Evolutionary conservation across 1,140 invertebrate species (phyloP).

Genomic region (Bilobella aurantiaca): DNA sequence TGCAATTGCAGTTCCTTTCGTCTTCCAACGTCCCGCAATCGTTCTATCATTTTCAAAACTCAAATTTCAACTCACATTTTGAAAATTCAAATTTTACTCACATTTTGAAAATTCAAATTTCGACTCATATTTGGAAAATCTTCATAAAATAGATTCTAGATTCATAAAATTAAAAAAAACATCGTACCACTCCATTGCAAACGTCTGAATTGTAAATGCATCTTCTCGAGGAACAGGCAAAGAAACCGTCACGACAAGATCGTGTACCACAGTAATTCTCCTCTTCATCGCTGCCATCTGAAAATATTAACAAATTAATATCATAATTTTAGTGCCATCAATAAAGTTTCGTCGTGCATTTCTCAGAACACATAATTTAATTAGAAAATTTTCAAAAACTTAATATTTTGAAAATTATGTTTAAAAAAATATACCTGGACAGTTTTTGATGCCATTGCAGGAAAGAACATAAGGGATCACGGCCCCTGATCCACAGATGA

Average conservation of each 20-base stretch:
- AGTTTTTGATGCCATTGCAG: constrained; percentile 64
- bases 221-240: constrained; percentile 48
- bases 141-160: no score
- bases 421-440: constrained; percentile 52
- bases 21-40: constrained; percentile 36
- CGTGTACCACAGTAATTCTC: constrained; percentile 37
- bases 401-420: neutral
- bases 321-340: no score
- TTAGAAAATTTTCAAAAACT: no score
- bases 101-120: no score
- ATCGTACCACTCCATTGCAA: constrained; percentile 42
- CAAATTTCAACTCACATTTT: neutral
- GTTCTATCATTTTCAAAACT: no score
- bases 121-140: no score
- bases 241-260: constrained; percentile 48
- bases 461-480: constrained; percentile 67
- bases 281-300: constrained; percentile 25
- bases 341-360: no score
- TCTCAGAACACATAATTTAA: no score
- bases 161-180: constrained; percentile 23
- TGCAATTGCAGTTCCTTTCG: constrained; percentile 47
- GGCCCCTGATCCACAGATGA: constrained; percentile 49
- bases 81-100: no score
- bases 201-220: constrained; percentile 39
- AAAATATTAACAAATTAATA: neutral